Conservation (phyloP, 1,140 invertebrate species). For the Delia radicum region DNA sequence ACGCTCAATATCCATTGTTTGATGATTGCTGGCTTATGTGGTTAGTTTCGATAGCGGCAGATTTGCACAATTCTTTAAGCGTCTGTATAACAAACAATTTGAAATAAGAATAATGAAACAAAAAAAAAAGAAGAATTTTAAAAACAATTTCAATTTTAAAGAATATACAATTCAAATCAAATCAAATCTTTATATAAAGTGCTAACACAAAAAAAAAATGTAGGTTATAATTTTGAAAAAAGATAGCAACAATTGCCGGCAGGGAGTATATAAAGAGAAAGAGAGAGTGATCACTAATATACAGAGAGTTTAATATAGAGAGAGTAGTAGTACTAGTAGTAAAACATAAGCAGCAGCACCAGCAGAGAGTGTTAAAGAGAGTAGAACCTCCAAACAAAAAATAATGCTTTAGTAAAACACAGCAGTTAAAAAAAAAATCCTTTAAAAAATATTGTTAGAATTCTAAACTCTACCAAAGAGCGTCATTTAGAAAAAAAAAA, state of each 20-base stretch:
- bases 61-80: conserved; percentile 53
- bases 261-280: not conserved
- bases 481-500: not conserved
- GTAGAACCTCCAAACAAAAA: not conserved
- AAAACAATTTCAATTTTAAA: conserved; percentile 20
- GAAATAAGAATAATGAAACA: conserved; percentile 27
- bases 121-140: conserved; percentile 26
- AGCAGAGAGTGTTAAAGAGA: conserved; percentile 9
- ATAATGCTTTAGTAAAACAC: conserved; percentile 1
- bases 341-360: conserved; percentile 25
- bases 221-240: conserved; percentile 1
- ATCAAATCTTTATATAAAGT: not conserved
- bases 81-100: conserved; percentile 33
- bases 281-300: not conserved
- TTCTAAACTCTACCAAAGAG: not conserved
- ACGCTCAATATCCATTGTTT: conserved; percentile 14
- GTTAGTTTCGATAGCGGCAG: conserved; percentile 35
- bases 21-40: conserved; percentile 18
- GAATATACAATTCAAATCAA: not conserved
- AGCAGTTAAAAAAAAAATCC: not conserved
- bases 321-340: not conserved
- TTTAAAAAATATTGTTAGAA: not conserved
- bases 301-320: not conserved
- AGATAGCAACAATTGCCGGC: too few species aligned
- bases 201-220: conserved; percentile 5